phyloP scores from a whole-genome alignment of 2,797 vertebrate genomes.

The Chrysocyon brachyurus region DNA sequence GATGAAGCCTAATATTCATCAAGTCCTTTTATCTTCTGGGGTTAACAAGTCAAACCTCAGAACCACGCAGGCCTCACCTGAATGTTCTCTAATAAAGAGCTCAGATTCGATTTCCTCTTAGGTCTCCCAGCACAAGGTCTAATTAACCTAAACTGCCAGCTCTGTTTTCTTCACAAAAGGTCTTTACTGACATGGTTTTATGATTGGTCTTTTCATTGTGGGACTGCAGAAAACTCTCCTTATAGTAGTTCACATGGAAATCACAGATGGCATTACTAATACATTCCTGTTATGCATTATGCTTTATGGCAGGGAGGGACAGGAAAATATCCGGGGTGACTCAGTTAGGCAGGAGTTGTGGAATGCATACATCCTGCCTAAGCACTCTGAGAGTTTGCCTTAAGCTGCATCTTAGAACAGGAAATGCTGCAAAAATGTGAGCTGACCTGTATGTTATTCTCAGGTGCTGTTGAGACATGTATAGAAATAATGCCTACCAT shows the following conservation, averaged over 20 bases:
- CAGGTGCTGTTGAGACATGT: constrained; percentile 65
- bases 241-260: background rate
- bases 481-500: background rate
- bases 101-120: background rate
- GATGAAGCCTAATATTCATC: background rate
- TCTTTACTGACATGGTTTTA: background rate
- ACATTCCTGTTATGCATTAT: background rate
- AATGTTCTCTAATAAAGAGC: background rate
- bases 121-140: background rate
- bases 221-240: background rate
- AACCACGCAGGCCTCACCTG: background rate
- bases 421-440: constrained; percentile 53
- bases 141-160: background rate
- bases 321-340: constrained; percentile 42
- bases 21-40: background rate
- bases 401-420: constrained; percentile 44
- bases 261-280: background rate
- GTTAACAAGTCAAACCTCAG: background rate
- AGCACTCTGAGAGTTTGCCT: constrained; percentile 1
- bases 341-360: constrained; percentile 43
- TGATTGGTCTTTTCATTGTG: background rate
- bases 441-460: constrained; percentile 12
- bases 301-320: constrained; percentile 56
- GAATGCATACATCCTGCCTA: background rate
- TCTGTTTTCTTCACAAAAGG: background rate